Conservation (phyloP, 2,113 vertebrate genomes). For the Argyrosomus japonicus region DNA sequence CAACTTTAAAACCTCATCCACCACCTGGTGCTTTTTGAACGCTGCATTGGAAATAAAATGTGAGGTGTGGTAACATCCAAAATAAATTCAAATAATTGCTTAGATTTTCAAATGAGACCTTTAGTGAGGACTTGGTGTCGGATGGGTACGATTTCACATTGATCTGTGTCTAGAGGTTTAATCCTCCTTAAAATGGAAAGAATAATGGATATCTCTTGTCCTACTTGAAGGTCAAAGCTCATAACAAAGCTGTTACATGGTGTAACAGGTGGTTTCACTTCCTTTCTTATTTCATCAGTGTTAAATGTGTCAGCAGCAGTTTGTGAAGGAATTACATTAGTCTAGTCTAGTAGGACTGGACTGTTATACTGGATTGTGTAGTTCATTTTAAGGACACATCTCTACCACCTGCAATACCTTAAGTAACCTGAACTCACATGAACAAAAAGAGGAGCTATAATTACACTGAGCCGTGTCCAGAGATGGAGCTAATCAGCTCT, state of each 20-base stretch:
- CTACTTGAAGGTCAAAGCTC: neutral
- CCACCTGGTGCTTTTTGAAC: too few species aligned
- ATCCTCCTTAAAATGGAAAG: too few species aligned
- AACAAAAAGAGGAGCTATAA: constrained; percentile 15
- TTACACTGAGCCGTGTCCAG: constrained; percentile 33
- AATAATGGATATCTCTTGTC: too few species aligned
- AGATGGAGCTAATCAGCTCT: constrained; percentile 58
- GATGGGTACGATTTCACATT: neutral
- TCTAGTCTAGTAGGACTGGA: constrained; percentile 17
- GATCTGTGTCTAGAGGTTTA: neutral
- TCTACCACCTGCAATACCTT: constrained; percentile 4
- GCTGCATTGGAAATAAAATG: too few species aligned
- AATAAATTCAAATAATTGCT: too few species aligned
- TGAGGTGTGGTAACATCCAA: too few species aligned
- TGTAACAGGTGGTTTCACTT: constrained; percentile 3
- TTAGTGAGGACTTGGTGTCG: neutral
- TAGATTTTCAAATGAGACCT: too few species aligned
- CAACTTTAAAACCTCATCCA: too few species aligned
- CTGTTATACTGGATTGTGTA: neutral
- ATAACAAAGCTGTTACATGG: neutral
- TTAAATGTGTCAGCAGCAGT: constrained; percentile 1
- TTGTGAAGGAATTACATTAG: neutral
- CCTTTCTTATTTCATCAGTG: neutral
- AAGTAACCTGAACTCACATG: constrained; percentile 6
- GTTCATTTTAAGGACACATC: neutral